These are phyloP conservation scores for Tiliacea citrago DNA, from an alignment of 2,888 invertebrate genomes.

Conservation along the genomic window DNA sequence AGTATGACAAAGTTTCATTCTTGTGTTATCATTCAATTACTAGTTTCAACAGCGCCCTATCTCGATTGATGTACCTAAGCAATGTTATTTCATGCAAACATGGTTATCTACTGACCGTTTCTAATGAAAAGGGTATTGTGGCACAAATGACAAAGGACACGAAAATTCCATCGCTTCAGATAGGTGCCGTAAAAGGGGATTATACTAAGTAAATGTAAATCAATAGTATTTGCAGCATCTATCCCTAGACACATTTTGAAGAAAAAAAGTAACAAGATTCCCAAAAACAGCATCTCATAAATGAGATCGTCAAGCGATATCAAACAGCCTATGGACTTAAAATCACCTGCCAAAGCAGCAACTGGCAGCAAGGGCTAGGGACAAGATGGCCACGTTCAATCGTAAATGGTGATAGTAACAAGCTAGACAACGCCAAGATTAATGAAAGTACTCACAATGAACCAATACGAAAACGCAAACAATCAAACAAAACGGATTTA, in stretches of 20 bases:
- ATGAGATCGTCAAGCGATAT: neutral
- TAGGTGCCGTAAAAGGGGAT: neutral
- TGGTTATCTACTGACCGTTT: neutral
- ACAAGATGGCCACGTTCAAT: neutral
- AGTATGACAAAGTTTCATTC: constrained; percentile 37
- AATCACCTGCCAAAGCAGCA: neutral
- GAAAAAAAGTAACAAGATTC: neutral
- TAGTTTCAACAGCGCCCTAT: constrained; percentile 12
- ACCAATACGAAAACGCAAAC: constrained; percentile 32
- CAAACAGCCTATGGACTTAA: neutral
- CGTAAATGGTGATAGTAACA: neutral
- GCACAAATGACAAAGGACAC: neutral
- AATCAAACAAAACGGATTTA: constrained; percentile 27
- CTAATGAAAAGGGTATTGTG: neutral
- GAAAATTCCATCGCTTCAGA: neutral
- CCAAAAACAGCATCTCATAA: neutral
- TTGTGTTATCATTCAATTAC: constrained; percentile 49
- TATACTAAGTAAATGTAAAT: neutral
- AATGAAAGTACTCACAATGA: constrained; percentile 34
- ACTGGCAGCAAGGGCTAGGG: neutral
- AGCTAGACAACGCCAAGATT: constrained; percentile 7
- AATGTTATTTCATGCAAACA: constrained; percentile 16
- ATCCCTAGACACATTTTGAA: neutral
- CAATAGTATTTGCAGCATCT: neutral
- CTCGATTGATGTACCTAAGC: neutral